These are phyloP conservation scores for Tetramorium simillimum DNA, from an alignment of 1,140 invertebrate genomes.

Conservation along the genomic window DNA sequence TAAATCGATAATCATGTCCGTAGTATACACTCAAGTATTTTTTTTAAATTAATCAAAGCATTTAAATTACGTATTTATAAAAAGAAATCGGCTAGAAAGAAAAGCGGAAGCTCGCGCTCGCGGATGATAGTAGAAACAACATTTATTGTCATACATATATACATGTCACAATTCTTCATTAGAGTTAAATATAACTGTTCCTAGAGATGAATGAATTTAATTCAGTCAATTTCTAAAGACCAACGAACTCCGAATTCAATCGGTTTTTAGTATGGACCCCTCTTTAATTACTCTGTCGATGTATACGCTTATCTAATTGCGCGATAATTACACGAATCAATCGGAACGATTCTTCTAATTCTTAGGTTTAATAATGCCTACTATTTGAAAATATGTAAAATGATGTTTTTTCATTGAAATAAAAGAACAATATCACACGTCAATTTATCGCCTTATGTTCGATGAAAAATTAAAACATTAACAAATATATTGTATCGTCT, in stretches of 20 bases:
- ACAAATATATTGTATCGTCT: not conserved
- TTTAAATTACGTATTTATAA: not conserved
- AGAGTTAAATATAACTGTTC: constrained; percentile 50
- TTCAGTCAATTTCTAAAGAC: constrained; percentile 36
- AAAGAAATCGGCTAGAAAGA: not conserved
- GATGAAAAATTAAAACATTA: constrained; percentile 10
- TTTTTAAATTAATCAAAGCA: not conserved
- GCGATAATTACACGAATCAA: constrained; percentile 27
- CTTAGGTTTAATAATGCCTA: not conserved
- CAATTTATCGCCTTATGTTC: not conserved
- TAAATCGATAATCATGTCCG: not conserved
- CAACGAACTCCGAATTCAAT: constrained; percentile 21
- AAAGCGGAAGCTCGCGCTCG: not conserved
- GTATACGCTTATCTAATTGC: constrained; percentile 1
- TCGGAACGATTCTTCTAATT: not conserved
- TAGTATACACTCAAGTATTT: not conserved
- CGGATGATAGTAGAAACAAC: constrained; percentile 71
- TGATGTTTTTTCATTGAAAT: not conserved
- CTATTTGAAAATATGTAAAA: constrained; percentile 12
- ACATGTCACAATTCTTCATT: constrained; percentile 68
- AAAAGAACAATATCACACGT: not conserved
- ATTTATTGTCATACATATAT: constrained; percentile 77
- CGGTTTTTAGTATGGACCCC: constrained; percentile 16
- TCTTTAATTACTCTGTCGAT: constrained; percentile 9
- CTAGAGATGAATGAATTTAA: constrained; percentile 41